Evolutionary conservation across 1,140 invertebrate species (phyloP), one percentile per base, ranked within the genome.

Genomic region (Zophobas morio): DNA sequence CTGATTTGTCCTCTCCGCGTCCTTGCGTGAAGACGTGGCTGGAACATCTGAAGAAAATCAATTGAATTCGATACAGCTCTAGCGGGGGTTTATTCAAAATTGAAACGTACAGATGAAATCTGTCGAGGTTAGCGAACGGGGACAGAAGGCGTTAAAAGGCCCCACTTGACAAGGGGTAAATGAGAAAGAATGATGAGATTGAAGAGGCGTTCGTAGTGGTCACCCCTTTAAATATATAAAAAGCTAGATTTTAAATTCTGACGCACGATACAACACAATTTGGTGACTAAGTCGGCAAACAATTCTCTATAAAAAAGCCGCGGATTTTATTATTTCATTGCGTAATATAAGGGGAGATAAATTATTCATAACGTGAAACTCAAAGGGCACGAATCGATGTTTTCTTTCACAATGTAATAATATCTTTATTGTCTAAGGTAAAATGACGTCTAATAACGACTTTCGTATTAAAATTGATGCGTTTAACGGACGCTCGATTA

Each of bases 91-190:
- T 66, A 66, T 66, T 66, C 37, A 66, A 66, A 66, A 66, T 66
- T 66, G 60, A 66, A 66, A 66, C 33, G 60, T 66, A 46, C 37
- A 66, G 60, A 32, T 66, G 60, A 66, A 63, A 66, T 66, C 8
- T 66, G 60, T 66, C 60, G 39, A 66, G 60, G 34, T 57, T 57
- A 36, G 54, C 54, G 54, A 57, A 57, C 33, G 34, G 60, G 60
- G 60, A 66, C 60, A 66, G 60, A 66, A 66, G 39, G 60, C 60
- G 60, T 66, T 66, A 66, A 66, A 66, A 66, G 60, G 60, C 37
- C 60, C 37, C 32, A 37, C 39, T 66, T 66, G 60, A 66, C 60
- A 42, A 66, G 60, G 60, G 60, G 37, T 66, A 66, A 66, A 66
- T 66, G 37, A 66, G 60, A 66, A 66, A 66, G 60, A 66, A 66